Base-by-base conservation (phyloP, 1,140 invertebrate genomes). In the Harlomillsia oculata region DNA sequence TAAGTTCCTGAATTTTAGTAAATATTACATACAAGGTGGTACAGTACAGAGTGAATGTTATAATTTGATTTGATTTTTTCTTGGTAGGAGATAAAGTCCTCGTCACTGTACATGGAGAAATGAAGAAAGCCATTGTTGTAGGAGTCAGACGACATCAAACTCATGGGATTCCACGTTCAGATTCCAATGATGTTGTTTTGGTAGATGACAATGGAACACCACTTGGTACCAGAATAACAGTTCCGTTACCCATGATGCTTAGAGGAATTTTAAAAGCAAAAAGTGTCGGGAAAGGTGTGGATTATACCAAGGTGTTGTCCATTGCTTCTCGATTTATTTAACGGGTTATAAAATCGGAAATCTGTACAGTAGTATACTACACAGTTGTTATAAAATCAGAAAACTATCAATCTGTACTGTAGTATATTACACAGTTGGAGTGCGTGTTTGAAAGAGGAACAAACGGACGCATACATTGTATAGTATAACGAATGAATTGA, bases 61-160 rank as follows among this genome's bases (percentile, higher is more conserved):
- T n/a, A 36, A 18, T 18, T 18, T 51, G 21, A 51, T 51, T 21
- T 4, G 8, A 11, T 28, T 45, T 23, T 23, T 58, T 39, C 2
- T 44, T 73, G 58, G 60, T 76, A 76, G 90, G 90, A 30, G 89
- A 93, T 68, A 84, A 80, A 78, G 84, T 99, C 9, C 68, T 98
- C 63, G 82, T 98, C n/a, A 91, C 96, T 3, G 89, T 99, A 62
- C 90, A 88, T 72, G 95, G 95, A 25, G 84, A 97, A 70, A 98
- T 94, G 78, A 94, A 92, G 69, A 93, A 93, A 72, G 96, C 84
- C 2, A 88, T 94, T 57, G 76, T 99, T 43, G 94, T 99, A 21
- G 96, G 96, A 1, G 74, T 89, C 1, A 92, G 91, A 69, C 83
- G 90, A 68, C 81, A 79, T 52, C 89, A 96, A 69, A 78, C 80